Conservation (phyloP, 2,113 vertebrate species). For the Mesocricetus auratus region DNA sequence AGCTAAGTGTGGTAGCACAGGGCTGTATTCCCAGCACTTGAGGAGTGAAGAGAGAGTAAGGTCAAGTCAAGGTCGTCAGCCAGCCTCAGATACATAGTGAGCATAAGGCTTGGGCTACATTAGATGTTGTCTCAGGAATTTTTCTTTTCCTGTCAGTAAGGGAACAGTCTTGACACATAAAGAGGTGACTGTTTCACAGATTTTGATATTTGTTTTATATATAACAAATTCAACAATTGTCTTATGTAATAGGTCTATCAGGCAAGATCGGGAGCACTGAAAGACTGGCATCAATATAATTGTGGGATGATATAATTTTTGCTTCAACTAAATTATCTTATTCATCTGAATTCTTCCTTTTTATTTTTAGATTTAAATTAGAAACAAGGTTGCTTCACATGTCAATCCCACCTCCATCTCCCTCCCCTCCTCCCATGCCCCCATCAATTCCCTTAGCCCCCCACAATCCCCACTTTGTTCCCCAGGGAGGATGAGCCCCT, state of each 20-base stretch:
- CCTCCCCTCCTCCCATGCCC: too few species aligned
- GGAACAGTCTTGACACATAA: neutral
- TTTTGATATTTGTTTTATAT: neutral
- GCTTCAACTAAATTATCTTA: conserved; percentile 25
- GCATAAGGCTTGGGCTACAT: neutral
- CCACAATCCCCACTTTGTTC: too few species aligned
- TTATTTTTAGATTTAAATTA: too few species aligned
- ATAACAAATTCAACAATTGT: neutral
- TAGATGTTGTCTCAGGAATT: neutral
- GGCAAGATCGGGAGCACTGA: neutral
- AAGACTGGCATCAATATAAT: neutral
- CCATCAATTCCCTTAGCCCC: too few species aligned
- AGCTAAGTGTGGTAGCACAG: neutral
- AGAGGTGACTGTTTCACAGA: neutral
- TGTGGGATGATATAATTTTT: neutral
- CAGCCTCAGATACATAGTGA: neutral
- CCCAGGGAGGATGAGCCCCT: too few species aligned
- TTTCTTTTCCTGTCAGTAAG: neutral
- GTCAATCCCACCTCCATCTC: too few species aligned
- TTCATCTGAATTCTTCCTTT: conserved; percentile 7
- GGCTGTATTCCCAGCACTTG: neutral
- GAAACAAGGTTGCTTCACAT: too few species aligned
- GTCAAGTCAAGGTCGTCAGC: neutral
- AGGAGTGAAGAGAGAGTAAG: neutral
- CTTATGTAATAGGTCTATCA: neutral